phyloP scores from a whole-genome alignment of 2,797 vertebrate species.

The Tiaroga cobitis region DNA sequence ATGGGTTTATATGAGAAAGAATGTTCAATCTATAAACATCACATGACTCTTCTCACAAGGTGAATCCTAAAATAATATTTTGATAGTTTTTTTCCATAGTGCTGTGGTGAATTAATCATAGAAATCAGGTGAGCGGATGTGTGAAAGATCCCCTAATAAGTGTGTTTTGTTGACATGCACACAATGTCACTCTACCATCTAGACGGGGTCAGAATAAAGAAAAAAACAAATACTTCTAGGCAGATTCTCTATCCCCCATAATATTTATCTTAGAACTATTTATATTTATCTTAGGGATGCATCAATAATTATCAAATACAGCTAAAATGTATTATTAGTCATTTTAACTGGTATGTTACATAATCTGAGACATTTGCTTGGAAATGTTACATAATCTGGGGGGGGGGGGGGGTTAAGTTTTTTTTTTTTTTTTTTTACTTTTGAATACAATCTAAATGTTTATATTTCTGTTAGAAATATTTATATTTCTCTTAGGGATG shows the following conservation, averaged over 20 bases:
- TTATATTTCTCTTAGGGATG: not conserved
- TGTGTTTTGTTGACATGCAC: slow-evolving; percentile 19
- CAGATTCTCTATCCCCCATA: not conserved
- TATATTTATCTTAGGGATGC: not conserved
- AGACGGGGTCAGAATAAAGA: not conserved
- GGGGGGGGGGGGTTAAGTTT: too few relatives aligned
- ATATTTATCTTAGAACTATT: not conserved
- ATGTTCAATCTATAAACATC: not conserved
- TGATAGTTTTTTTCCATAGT: not conserved
- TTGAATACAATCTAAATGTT: not conserved
- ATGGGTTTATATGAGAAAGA: not conserved
- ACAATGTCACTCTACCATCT: not conserved
- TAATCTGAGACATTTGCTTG: not conserved
- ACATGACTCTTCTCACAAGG: not conserved
- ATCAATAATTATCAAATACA: not conserved
- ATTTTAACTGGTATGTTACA: too few relatives aligned
- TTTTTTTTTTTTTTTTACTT: not conserved
- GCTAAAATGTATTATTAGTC: too few relatives aligned
- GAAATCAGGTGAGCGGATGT: not conserved
- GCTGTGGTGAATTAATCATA: not conserved
- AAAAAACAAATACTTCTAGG: not conserved
- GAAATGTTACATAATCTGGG: not conserved
- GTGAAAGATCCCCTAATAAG: slow-evolving; percentile 5
- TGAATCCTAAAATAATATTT: not conserved
- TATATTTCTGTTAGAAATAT: not conserved